Conservation (phyloP, 2,797 vertebrate genomes). For the Cichlasoma orientale region DNA sequence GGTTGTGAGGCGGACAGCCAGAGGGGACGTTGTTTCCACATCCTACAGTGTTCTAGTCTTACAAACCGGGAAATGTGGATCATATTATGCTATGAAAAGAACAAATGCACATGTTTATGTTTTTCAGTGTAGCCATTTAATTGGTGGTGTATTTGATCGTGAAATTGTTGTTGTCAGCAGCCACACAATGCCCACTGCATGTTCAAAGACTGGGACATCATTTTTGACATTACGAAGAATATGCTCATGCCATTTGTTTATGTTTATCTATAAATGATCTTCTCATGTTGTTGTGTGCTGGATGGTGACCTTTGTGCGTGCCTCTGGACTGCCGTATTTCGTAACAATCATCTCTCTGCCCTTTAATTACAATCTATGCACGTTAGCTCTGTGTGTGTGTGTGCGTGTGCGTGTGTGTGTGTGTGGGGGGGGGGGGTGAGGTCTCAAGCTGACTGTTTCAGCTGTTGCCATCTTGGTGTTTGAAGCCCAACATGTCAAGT, state of each 20-base stretch:
- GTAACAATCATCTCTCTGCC: background rate
- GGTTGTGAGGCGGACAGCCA: background rate
- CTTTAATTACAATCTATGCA: background rate
- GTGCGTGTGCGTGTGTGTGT: too few species aligned
- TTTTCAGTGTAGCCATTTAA: background rate
- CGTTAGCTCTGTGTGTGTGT: background rate
- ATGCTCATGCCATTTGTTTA: background rate
- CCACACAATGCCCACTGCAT: background rate
- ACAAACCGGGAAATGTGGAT: background rate
- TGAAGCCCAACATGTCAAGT: too few species aligned
- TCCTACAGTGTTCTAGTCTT: background rate
- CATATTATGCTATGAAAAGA: background rate
- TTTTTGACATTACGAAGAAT: background rate
- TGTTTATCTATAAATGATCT: background rate
- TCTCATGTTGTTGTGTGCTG: too few species aligned
- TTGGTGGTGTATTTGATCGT: background rate
- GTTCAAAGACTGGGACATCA: background rate
- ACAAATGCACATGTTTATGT: background rate
- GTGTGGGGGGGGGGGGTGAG: rapidly evolving
- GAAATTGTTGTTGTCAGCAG: background rate
- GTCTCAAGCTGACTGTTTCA: too few species aligned
- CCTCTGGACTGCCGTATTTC: too few species aligned
- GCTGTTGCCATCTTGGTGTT: too few species aligned
- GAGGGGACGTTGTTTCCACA: slow-evolving; percentile 3
- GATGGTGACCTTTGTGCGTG: background rate